These are phyloP conservation scores for Drosophila auraria DNA, from an alignment of 1,140 invertebrate species.

Conservation along the genomic window DNA sequence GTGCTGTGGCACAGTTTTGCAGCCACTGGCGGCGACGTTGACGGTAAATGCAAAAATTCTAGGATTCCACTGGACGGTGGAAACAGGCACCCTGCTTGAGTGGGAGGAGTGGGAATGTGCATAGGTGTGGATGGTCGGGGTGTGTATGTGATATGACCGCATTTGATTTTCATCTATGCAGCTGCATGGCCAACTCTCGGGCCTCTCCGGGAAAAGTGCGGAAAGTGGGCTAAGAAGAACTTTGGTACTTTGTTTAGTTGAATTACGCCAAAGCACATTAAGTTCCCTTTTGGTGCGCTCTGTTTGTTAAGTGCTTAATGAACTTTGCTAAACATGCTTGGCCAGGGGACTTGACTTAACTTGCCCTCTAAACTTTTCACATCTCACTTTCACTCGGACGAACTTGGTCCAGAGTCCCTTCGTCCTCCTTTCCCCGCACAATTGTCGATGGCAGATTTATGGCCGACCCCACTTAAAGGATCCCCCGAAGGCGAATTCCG, in stretches of 20 bases:
- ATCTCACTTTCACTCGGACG: slow-evolving; percentile 55
- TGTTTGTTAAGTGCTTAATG: slow-evolving; percentile 64
- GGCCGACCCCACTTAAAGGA: slow-evolving; percentile 6
- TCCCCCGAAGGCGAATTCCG: background rate
- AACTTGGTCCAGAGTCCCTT: slow-evolving; percentile 30
- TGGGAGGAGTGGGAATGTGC: slow-evolving; percentile 29
- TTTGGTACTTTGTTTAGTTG: slow-evolving; percentile 63
- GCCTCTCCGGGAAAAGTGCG: background rate
- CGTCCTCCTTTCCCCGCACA: background rate
- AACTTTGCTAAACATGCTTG: slow-evolving; percentile 58
- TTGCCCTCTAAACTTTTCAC: slow-evolving; percentile 53
- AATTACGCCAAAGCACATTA: slow-evolving; percentile 59
- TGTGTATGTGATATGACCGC: slow-evolving; percentile 41
- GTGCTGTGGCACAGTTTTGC: slow-evolving; percentile 48
- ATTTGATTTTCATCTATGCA: slow-evolving; percentile 57
- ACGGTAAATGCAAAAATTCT: slow-evolving; percentile 59
- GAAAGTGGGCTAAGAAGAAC: slow-evolving; percentile 48
- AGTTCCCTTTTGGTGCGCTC: slow-evolving; percentile 44
- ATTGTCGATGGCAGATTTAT: slow-evolving; percentile 29
- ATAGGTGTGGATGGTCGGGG: background rate
- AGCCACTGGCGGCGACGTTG: slow-evolving; percentile 51
- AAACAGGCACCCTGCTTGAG: slow-evolving; percentile 21
- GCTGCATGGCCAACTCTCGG: slow-evolving; percentile 9
- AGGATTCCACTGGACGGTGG: slow-evolving; percentile 30
- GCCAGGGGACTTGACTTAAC: slow-evolving; percentile 44